Conservation (phyloP, 2,888 invertebrate species). For the Gari tellinella region DNA sequence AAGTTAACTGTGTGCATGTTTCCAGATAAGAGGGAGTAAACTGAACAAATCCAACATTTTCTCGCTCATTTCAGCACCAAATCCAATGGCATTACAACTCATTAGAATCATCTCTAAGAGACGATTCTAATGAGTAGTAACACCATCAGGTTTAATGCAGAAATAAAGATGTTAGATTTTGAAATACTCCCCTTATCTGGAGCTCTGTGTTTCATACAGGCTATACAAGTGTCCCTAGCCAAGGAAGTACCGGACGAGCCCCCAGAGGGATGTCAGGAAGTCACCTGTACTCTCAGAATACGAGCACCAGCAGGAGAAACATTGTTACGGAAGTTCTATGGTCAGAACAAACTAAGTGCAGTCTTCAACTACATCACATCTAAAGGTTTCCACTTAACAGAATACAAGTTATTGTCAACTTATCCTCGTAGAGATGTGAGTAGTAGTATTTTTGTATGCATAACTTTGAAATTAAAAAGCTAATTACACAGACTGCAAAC, state of each 20-base stretch:
- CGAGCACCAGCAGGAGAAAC: constrained; percentile 92
- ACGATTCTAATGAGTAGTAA: too few species aligned
- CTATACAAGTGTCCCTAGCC: constrained; percentile 82
- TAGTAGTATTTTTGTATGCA: constrained; percentile 70
- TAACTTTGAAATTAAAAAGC: too few species aligned
- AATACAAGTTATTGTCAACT: constrained; percentile 95
- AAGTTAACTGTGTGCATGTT: too few species aligned
- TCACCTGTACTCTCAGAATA: constrained; percentile 87
- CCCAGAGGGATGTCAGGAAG: constrained; percentile 73
- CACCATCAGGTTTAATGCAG: too few species aligned
- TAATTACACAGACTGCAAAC: too few species aligned
- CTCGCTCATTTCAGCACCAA: too few species aligned
- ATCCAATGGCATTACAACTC: too few species aligned
- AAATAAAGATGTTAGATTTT: too few species aligned
- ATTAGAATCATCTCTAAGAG: too few species aligned
- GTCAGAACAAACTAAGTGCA: constrained; percentile 87
- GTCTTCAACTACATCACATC: constrained; percentile 95
- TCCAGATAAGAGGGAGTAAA: too few species aligned
- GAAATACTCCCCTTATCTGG: too few species aligned
- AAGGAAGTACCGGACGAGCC: constrained; percentile 84
- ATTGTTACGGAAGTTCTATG: constrained; percentile 91
- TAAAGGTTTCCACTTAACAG: constrained; percentile 93
- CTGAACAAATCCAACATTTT: too few species aligned
- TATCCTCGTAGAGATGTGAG: constrained; percentile 98
- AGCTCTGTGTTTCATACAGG: constrained; percentile 73